Base-by-base conservation (phyloP, 2,888 invertebrate species). In the Thymelicus acteon region DNA sequence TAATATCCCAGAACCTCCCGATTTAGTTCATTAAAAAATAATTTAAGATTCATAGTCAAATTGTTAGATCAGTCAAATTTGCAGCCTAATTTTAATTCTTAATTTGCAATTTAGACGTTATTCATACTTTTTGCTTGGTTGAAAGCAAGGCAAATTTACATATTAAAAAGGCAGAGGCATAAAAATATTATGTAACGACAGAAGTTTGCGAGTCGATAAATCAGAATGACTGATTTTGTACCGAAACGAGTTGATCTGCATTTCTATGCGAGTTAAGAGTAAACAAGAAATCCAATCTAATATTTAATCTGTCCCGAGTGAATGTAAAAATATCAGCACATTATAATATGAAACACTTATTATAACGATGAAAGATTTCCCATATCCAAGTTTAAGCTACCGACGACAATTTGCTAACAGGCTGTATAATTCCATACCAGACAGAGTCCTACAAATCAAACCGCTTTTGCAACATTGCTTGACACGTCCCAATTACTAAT, bases 201-300 rank as follows among this genome's bases (percentile, higher is more conserved):
- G 4, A 12, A 44, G 44, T 1, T 44, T 44, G 8, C 44, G 8
- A 44, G 44, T 24, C 54, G 7, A 65, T 65, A 24, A 65, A 65
- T 65, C 24, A 24, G 13, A 57, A 52, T 65, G 54, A 66, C 60
- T 48, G 58, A 66, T 60, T 31, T 37, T 10, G n/a, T 57, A 67
- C 40, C 40, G 7, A 52, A 67, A 52, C 52, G 49, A n/a, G 7
- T 8, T 24, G 47, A 54, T 66, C 47, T 48, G 58, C 49, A 37
- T 49, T 37, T 5, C 39, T 10, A 19, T 48, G 37, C 19, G 3
- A 6, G 39, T 19, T 49, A 60, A 60, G 49, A 60, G 39, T 49
- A 67, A 67, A 67, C 49, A 60, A 39, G 8, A 13, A 48, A 13
- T 49, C 60, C 60, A 67, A 57, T 31, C 31, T 31, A 57, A 67